A percentile compares a stretch with the other conserved stretches of the same genome.
These are phyloP conservation scores for Felis chaus DNA, from an alignment of 2,113 vertebrate genomes.

Conservation along the genomic window DNA sequence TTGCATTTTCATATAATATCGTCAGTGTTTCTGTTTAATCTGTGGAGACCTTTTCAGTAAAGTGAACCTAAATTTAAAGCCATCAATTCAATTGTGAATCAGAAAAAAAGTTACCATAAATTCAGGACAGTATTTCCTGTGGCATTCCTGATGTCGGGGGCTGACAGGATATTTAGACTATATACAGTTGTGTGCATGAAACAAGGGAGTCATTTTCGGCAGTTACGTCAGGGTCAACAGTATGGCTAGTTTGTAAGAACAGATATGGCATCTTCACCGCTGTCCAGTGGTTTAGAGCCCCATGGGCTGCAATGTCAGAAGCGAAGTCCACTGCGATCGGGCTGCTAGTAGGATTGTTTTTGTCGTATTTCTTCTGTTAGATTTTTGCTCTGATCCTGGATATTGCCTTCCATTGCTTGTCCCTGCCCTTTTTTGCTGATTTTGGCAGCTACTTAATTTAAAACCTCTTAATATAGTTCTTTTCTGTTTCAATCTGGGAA, in stretches of 20 bases:
- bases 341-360: fast-evolving
- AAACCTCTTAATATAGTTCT: not conserved
- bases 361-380: not conserved
- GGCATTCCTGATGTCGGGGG: not conserved
- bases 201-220: not conserved
- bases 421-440: not conserved
- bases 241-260: not conserved
- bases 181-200: fast-evolving
- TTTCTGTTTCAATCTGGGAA: not conserved
- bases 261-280: fast-evolving
- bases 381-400: not conserved
- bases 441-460: not conserved
- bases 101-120: not conserved
- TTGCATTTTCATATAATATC: not conserved
- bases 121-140: not conserved
- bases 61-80: not conserved
- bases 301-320: not conserved
- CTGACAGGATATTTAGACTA: not conserved
- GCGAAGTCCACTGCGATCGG: no score
- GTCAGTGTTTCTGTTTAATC: not conserved
- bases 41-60: not conserved
- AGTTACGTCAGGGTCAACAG: no score
- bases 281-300: not conserved
- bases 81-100: not conserved
- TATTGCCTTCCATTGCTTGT: not conserved